Evolutionary conservation across 2,797 vertebrate genomes (phyloP).

Genomic region (Pogoniulus pusillus): DNA sequence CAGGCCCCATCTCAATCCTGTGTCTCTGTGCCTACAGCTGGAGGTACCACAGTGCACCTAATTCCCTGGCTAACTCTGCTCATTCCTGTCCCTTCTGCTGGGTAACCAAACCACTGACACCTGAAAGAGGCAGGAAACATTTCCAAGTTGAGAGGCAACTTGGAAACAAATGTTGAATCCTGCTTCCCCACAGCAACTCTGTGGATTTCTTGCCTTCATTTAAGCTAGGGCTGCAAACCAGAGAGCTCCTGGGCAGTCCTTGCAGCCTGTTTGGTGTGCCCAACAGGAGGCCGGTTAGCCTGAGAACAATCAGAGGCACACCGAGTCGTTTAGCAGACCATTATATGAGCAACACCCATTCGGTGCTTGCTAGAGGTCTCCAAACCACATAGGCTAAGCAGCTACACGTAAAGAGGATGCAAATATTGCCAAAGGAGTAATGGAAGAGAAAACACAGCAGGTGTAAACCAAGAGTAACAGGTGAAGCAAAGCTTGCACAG

Average conservation of each 20-base stretch:
- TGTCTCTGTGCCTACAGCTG: background rate
- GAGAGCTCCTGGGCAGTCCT: background rate
- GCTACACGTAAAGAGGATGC: background rate
- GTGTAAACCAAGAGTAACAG: background rate
- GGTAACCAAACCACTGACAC: constrained; percentile 66
- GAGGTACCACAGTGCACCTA: constrained; percentile 20
- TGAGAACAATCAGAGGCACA: background rate
- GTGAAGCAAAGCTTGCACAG: background rate
- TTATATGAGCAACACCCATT: background rate
- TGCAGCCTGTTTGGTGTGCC: background rate
- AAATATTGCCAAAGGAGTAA: background rate
- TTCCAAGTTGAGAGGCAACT: background rate
- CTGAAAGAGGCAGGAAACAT: constrained; percentile 57
- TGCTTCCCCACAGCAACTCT: background rate
- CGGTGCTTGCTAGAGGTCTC: background rate
- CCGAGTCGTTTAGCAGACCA: background rate
- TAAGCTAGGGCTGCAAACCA: background rate
- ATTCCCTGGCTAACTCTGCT: constrained; percentile 61
- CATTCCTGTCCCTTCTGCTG: constrained; percentile 63
- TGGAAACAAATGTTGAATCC: background rate
- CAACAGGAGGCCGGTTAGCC: background rate
- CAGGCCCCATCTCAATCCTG: constrained; percentile 31
- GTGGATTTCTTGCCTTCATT: background rate
- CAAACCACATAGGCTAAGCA: constrained; percentile 13
- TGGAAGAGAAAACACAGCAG: rapidly evolving